phyloP scores from a whole-genome alignment of 2,888 invertebrate genomes.

The Steinernema carpocapsae region DNA sequence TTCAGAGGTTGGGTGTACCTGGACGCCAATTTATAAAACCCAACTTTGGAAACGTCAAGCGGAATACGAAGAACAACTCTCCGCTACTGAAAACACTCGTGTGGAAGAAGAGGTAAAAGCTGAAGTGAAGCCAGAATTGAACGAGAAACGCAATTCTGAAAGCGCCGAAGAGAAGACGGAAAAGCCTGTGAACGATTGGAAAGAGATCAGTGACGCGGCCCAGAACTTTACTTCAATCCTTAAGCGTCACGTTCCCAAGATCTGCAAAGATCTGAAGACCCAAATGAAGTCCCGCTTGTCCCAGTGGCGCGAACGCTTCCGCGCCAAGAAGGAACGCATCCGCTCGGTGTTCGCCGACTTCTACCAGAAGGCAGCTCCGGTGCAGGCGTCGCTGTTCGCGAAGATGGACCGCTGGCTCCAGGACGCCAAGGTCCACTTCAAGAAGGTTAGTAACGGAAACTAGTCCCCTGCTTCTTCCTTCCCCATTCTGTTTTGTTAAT shows the following conservation, averaged over 20 bases:
- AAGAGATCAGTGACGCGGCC: slow-evolving; percentile 3
- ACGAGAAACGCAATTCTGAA: background rate
- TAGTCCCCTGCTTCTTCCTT: no score
- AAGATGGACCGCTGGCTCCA: no score
- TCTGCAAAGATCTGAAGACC: background rate
- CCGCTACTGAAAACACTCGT: no score
- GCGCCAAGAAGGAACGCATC: background rate
- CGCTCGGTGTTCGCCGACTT: background rate
- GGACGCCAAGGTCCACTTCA: no score
- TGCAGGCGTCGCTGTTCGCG: background rate
- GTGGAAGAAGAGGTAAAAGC: no score
- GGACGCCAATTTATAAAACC: no score
- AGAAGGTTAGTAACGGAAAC: no score
- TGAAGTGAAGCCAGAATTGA: background rate
- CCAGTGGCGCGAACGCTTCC: background rate
- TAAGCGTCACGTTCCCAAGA: slow-evolving; percentile 5
- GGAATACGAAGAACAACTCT: no score
- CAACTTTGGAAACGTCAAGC: no score
- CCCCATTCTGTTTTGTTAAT: no score
- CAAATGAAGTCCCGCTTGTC: background rate
- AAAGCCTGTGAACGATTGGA: background rate
- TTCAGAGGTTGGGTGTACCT: no score
- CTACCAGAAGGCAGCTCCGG: background rate
- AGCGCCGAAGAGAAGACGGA: background rate
- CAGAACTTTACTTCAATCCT: slow-evolving; percentile 1